Evolutionary conservation across 2,797 vertebrate genomes (phyloP).

Genomic region (Rhinichthys osculus): DNA sequence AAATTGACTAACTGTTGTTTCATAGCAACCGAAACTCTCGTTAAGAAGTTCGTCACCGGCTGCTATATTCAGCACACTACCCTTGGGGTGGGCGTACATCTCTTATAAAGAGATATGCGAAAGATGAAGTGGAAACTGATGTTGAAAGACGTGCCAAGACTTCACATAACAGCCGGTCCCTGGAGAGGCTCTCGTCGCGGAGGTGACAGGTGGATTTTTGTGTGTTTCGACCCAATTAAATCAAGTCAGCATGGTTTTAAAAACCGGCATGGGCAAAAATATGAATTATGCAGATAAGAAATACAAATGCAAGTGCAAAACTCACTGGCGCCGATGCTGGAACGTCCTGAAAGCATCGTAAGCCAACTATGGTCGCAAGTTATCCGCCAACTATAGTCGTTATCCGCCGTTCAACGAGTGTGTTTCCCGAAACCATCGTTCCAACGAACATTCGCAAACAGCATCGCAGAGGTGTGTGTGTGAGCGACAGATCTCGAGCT

Average conservation of each 20-base stretch:
- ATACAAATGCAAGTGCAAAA: background rate
- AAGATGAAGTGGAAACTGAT: slow-evolving; percentile 29
- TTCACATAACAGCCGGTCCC: slow-evolving; percentile 34
- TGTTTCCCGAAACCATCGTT: too few species aligned
- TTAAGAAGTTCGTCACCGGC: slow-evolving; percentile 60
- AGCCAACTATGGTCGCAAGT: too few species aligned
- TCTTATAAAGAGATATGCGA: slow-evolving; percentile 54
- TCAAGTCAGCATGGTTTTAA: slow-evolving; percentile 59
- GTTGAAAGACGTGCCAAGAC: slow-evolving; percentile 36
- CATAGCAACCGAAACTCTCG: slow-evolving; percentile 66
- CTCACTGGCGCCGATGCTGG: background rate
- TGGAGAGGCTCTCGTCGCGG: slow-evolving; percentile 67
- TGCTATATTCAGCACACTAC: slow-evolving; percentile 66
- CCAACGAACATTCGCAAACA: too few species aligned
- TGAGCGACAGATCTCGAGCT: too few species aligned
- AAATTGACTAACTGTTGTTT: slow-evolving; percentile 68
- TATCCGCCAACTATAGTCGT: too few species aligned
- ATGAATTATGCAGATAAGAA: background rate
- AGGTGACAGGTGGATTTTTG: slow-evolving; percentile 69
- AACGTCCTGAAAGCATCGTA: too few species aligned
- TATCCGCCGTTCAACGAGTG: too few species aligned
- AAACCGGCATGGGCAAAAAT: background rate
- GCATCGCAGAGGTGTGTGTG: too few species aligned
- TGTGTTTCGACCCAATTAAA: slow-evolving; percentile 75
- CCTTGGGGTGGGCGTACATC: slow-evolving; percentile 61